Conservation (phyloP, 2,113 vertebrate species). For the Empidonax traillii region DNA sequence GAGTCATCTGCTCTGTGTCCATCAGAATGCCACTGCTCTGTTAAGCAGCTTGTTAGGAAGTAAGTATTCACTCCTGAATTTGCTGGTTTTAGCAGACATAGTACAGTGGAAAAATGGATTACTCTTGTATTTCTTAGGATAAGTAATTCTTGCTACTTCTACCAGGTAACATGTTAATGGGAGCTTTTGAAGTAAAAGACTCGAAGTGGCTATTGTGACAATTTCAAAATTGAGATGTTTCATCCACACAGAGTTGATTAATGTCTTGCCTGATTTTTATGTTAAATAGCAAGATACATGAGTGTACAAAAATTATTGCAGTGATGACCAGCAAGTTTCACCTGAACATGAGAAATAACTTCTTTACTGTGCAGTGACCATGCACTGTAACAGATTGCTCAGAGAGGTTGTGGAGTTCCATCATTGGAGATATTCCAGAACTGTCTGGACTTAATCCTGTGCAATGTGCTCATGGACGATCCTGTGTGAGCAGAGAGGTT, state of each 20-base stretch:
- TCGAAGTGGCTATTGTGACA: not conserved
- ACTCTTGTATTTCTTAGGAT: not conserved
- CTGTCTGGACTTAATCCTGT: not conserved
- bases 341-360: not conserved
- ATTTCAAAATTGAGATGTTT: not conserved
- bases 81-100: not conserved
- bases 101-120: not conserved
- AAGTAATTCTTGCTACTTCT: not conserved
- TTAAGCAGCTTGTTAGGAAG: conserved; percentile 38
- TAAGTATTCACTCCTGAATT: not conserved
- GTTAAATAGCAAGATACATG: not conserved
- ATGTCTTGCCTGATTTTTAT: not conserved
- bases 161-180: not conserved
- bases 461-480: not conserved
- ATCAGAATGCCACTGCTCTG: conserved; percentile 67
- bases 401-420: not conserved
- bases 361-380: not conserved
- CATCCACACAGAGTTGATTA: not conserved
- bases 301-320: not conserved
- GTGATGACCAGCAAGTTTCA: not conserved
- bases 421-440: not conserved
- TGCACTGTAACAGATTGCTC: not conserved
- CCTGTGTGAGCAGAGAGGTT: not conserved
- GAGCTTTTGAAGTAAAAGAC: not conserved
- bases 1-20: not conserved